A percentile compares a stretch with the other conserved stretches of the same genome.
Evolutionary conservation across 2,113 vertebrate genomes (phyloP).

Genomic region (cat (Felis catus)): F.catus_Fca126_mat1.0 CM031416.1:78666501-78667000

Average conservation of each 20-base stretch:
- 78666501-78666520: neutral
- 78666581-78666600: neutral
- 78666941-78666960: neutral
- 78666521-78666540: neutral
- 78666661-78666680: neutral
- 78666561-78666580: neutral
- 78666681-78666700: neutral
- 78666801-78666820: neutral
- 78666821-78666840: neutral
- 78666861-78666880: neutral
- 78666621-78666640: neutral
- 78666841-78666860: neutral
- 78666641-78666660: neutral
- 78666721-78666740: neutral
- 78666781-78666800: neutral
- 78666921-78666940: neutral
- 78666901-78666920: neutral
- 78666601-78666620: neutral
- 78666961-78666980: conserved; percentile 1
- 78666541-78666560: neutral
- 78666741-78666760: neutral
- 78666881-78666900: neutral
- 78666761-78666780: neutral
- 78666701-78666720: neutral
- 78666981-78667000: neutral